A percentile compares a stretch with the other conserved stretches of the same genome.
Conservation (phyloP, 2,888 invertebrate genomes). For the Molorchus minor region DNA sequence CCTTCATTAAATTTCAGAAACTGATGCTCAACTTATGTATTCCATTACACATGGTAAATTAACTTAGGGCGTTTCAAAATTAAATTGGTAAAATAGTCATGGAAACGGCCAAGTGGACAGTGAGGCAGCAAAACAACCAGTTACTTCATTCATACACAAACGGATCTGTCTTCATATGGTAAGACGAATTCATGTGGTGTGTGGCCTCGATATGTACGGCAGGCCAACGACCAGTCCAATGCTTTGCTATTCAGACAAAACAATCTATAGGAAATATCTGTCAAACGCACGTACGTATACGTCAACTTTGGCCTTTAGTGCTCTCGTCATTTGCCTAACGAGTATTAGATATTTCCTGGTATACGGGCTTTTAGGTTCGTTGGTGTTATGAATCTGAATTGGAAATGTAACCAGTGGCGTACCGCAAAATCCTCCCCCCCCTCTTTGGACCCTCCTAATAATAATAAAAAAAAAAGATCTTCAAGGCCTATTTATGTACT, state of each 20-base stretch:
- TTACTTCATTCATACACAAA: slow-evolving; percentile 24
- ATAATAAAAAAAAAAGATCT: too few species aligned
- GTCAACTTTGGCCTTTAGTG: slow-evolving; percentile 40
- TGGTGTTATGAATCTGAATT: too few species aligned
- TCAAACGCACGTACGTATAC: slow-evolving; percentile 41
- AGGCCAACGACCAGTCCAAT: slow-evolving; percentile 59
- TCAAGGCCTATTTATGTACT: too few species aligned
- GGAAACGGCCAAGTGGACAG: slow-evolving; percentile 52
- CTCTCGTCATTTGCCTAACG: slow-evolving; percentile 26
- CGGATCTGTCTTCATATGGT: slow-evolving; percentile 32
- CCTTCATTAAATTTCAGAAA: slow-evolving; percentile 31
- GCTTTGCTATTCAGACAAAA: slow-evolving; percentile 55
- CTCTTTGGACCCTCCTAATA: too few species aligned
- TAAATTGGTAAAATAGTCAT: slow-evolving; percentile 53
- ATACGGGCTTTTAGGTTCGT: too few species aligned
- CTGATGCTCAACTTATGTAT: slow-evolving; percentile 21
- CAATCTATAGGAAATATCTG: slow-evolving; percentile 47
- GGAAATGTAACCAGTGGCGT: too few species aligned
- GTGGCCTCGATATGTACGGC: slow-evolving; percentile 58
- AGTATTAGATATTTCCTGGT: slow-evolving; percentile 32
- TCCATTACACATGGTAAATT: slow-evolving; percentile 31
- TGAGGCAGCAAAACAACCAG: slow-evolving; percentile 40
- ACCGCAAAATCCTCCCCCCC: too few species aligned
- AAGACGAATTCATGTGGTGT: slow-evolving; percentile 45
- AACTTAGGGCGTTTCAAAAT: slow-evolving; percentile 40